phyloP scores from a whole-genome alignment of 1,140 invertebrate species.

The Ladona fulva region DNA sequence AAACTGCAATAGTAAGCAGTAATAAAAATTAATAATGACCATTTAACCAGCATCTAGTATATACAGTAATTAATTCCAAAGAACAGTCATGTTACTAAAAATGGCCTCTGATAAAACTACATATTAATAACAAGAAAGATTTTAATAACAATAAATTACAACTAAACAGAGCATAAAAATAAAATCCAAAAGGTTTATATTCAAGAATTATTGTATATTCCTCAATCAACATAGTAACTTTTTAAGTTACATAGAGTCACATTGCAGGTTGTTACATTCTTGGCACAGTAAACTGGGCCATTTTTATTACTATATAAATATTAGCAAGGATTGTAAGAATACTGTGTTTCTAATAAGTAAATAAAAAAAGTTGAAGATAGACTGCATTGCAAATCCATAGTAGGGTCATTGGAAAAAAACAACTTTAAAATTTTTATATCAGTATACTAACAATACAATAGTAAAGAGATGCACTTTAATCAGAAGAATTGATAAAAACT shows the following conservation, averaged over 20 bases:
- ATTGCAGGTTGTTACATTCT: not conserved
- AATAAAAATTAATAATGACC: too few species aligned
- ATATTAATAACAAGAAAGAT: not conserved
- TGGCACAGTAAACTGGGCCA: not conserved
- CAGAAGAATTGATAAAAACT: not conserved
- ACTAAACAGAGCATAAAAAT: not conserved
- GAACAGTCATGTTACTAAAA: too few species aligned
- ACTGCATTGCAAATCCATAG: not conserved
- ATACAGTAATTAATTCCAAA: too few species aligned
- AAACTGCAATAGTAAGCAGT: too few species aligned
- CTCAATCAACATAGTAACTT: not conserved
- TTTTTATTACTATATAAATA: not conserved
- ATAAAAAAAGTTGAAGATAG: not conserved
- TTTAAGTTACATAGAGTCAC: not conserved
- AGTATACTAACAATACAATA: not conserved
- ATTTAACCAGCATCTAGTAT: too few species aligned
- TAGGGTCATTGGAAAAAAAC: not conserved
- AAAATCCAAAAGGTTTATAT: not conserved
- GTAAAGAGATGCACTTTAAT: not conserved
- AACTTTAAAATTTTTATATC: not conserved
- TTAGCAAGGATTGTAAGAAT: not conserved
- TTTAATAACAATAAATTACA: not conserved
- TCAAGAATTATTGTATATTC: not conserved
- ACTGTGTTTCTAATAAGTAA: not conserved
- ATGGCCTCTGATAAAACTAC: not conserved